Evolutionary conservation across 1,140 invertebrate genomes (phyloP).

Genomic region (Amphibalanus amphitrite): DNA sequence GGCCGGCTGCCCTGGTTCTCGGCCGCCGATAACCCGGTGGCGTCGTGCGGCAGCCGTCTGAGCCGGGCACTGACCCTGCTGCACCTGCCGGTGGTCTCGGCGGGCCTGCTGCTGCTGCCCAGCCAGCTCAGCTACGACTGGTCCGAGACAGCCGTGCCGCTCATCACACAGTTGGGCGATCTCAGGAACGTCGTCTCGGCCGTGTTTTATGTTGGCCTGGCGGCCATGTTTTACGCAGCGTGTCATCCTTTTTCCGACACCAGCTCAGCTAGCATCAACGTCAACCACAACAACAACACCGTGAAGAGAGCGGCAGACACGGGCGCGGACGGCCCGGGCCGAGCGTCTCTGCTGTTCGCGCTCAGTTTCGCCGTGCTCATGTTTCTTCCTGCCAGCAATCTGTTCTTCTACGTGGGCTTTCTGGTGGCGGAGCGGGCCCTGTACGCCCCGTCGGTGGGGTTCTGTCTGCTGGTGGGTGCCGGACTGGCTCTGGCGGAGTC

Average conservation of each 20-base stretch:
- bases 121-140: background rate
- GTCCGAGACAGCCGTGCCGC: background rate
- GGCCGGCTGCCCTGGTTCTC: slow-evolving; percentile 2
- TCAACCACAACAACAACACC: no score
- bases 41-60: background rate
- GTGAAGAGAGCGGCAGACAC: background rate
- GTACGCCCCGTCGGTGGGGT: slow-evolving; percentile 82
- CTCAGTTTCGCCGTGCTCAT: background rate
- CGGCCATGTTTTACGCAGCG: background rate
- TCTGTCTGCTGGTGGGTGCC: slow-evolving; percentile 65
- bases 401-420: slow-evolving; percentile 76
- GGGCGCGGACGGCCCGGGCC: no score
- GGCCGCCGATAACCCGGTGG: background rate
- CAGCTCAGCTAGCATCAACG: background rate
- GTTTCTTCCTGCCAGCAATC: slow-evolving; percentile 58
- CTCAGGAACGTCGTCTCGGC: background rate
- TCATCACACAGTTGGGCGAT: background rate
- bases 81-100: background rate
- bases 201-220: background rate
- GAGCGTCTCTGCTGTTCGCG: background rate
- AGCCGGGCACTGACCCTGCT: background rate
- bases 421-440: slow-evolving; percentile 78
- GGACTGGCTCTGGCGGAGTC: slow-evolving; percentile 25
- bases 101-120: background rate
- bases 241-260: background rate